Conservation (phyloP, 92 coral and sea anemone species). For the Heteractis magnifica region DNA sequence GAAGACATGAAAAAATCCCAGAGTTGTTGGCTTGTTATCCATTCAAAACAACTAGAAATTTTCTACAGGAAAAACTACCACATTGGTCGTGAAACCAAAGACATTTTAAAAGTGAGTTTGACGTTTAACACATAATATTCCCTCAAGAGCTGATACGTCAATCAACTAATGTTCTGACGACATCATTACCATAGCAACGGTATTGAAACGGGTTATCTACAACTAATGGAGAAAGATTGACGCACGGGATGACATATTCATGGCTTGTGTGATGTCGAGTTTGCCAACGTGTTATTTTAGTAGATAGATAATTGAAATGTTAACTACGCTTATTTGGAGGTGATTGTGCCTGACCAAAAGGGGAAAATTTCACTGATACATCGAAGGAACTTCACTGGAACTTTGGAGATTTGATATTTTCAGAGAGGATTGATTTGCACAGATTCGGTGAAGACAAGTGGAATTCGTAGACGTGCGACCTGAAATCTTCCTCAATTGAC, state of each 20-base stretch:
- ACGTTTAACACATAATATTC: not conserved
- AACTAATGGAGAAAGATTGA: not conserved
- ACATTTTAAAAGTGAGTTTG: not conserved
- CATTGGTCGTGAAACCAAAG: slow-evolving; percentile 5
- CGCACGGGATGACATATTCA: not conserved
- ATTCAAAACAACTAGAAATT: not conserved
- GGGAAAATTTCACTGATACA: not conserved
- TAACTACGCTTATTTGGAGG: slow-evolving; percentile 17
- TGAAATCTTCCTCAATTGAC: not conserved
- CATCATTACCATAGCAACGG: slow-evolving; percentile 6
- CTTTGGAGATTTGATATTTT: not conserved
- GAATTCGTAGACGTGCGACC: not conserved
- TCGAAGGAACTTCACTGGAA: not conserved
- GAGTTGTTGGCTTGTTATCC: not conserved
- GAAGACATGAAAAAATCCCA: not conserved
- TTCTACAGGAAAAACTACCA: slow-evolving; percentile 1
- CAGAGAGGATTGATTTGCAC: not conserved
- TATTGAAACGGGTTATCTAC: not conserved
- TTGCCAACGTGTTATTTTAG: slow-evolving; percentile 23
- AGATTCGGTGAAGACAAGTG: not conserved
- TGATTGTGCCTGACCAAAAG: not conserved
- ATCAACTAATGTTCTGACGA: not conserved
- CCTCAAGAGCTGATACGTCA: not conserved
- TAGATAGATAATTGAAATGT: not conserved
- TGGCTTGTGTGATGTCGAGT: not conserved